phyloP scores from a whole-genome alignment of 2,888 invertebrate genomes.

The Cataglyphis albicans region DNA sequence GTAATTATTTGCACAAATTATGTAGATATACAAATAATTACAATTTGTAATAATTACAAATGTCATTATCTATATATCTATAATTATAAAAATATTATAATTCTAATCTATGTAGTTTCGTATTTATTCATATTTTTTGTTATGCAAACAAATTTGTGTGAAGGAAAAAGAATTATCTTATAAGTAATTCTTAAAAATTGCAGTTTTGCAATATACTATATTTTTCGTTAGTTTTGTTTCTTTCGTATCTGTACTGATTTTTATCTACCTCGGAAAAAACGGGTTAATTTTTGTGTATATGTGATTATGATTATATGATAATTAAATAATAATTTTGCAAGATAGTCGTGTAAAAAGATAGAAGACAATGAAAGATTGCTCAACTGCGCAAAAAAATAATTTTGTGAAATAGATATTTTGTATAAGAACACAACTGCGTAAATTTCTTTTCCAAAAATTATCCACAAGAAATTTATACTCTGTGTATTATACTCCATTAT shows the following conservation, averaged over 20 bases:
- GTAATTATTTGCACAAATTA: background rate
- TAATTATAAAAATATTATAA: background rate
- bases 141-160: background rate
- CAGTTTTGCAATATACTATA: conserved; percentile 12
- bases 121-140: conserved; percentile 9
- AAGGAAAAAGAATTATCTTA: background rate
- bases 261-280: background rate
- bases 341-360: conserved; percentile 1
- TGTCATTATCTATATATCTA: background rate
- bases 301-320: conserved; percentile 10
- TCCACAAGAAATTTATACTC: background rate
- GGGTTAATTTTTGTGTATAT: background rate
- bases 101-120: conserved; percentile 10
- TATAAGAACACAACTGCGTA: background rate
- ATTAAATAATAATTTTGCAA: conserved; percentile 12
- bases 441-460: background rate
- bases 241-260: conserved; percentile 1
- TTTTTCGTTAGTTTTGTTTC: conserved; percentile 11
- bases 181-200: conserved; percentile 15
- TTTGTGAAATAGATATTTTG: background rate
- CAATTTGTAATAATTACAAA: conserved; percentile 5
- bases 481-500: background rate
- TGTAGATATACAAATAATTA: conserved; percentile 1
- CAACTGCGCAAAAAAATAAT: conserved; percentile 14
- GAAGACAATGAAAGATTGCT: conserved; percentile 17